These are phyloP conservation scores for Turnix velox DNA, from an alignment of 2,113 vertebrate species.

Conservation along the genomic window DNA sequence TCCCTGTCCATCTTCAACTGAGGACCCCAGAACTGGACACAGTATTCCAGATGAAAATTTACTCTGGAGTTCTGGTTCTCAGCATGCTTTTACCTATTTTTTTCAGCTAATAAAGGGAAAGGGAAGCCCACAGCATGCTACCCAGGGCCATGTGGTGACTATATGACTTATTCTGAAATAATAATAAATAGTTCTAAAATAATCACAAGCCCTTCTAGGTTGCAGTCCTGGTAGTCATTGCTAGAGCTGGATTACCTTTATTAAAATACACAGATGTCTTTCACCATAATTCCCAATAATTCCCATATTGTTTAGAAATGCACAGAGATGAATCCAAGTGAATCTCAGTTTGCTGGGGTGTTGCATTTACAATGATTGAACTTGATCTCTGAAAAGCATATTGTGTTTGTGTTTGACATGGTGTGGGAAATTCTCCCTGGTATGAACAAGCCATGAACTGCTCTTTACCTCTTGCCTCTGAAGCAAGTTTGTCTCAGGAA, in stretches of 20 bases:
- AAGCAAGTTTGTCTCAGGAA: not conserved
- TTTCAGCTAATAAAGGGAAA: not conserved
- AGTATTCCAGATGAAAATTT: too few species aligned
- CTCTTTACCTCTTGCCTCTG: not conserved
- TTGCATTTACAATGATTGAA: not conserved
- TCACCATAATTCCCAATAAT: not conserved
- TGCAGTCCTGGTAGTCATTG: not conserved
- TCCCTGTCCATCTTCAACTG: too few species aligned
- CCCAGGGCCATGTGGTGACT: not conserved
- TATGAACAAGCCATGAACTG: not conserved
- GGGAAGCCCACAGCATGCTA: not conserved
- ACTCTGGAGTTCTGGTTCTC: conserved; percentile 1
- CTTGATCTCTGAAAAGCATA: not conserved
- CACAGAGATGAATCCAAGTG: not conserved
- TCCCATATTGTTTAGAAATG: not conserved
- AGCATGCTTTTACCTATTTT: not conserved
- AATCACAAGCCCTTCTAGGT: not conserved
- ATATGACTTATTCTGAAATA: not conserved
- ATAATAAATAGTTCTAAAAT: not conserved
- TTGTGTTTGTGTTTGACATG: not conserved
- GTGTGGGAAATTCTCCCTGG: not conserved
- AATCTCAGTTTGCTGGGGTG: not conserved
- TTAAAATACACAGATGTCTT: not conserved
- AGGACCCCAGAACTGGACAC: too few species aligned
- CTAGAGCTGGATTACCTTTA: not conserved